Conservation (phyloP, 2,113 vertebrate species). For the Neogale vison region DNA sequence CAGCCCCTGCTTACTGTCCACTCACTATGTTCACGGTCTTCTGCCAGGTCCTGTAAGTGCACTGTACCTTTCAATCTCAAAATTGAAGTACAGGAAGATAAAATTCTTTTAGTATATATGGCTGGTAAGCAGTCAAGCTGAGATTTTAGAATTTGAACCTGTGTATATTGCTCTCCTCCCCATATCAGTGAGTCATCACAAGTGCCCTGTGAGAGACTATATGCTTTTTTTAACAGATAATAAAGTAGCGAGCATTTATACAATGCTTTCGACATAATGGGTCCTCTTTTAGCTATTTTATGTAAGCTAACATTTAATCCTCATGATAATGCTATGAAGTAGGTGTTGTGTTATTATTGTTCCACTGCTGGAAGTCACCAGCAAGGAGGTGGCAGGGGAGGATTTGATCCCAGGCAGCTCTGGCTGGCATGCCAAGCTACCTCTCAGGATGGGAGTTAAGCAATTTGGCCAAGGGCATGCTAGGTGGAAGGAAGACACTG, state of each 20-base stretch:
- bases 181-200: not conserved
- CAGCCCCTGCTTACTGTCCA: not conserved
- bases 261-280: not conserved
- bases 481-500: not conserved
- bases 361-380: not conserved
- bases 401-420: not conserved
- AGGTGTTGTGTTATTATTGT: not conserved
- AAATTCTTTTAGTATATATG: not conserved
- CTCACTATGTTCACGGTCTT: not conserved
- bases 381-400: not conserved
- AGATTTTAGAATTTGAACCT: not conserved
- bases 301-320: not conserved
- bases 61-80: not conserved
- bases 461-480: too few species aligned
- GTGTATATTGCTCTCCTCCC: not conserved
- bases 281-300: not conserved
- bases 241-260: not conserved
- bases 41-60: not conserved
- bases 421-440: not conserved
- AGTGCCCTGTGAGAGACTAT: not conserved
- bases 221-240: not conserved
- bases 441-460: not conserved
- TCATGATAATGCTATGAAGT: not conserved
- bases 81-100: not conserved
- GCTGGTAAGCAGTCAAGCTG: not conserved